Base-by-base conservation (phyloP, 2,888 invertebrate genomes). In the Oscheius sp. region DNA sequence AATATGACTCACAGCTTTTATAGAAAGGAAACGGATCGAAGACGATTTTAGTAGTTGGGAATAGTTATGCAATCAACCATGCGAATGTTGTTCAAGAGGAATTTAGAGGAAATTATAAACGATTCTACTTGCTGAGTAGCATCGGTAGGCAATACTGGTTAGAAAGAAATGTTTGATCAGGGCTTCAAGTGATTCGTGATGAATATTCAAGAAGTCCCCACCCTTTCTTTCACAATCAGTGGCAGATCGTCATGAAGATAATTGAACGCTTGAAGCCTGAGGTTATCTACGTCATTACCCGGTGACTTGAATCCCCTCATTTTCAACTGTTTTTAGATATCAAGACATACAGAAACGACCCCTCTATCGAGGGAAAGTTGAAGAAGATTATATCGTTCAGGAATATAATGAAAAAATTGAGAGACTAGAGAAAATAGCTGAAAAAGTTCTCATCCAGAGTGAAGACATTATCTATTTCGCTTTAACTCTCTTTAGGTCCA, bases 11-110 rank as follows among this genome's bases (percentile, higher is more conserved):
- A 1, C n/a, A 25, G 27, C 10, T 20, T 52, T 27, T 17, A n/a
- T n/a, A 52, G 52, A 52, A 52, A 52, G 52, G 27, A n/a, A 52
- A 52, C n/a, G 52, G 52, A 3, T 25, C 50, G 3, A 50, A 23
- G 23, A 50, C 2, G n/a, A 25, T 50, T 6, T 12, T 50, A 2
- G 50, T 50, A 20, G 50, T 50, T 4, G 50, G 50, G 23, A 50
- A 50, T 50, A 23, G 25, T 10, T 50, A 20, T 23, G 50, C 50
- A n/a, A 20, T 52, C 12, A 52, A 52, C 31, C 52, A 52, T 2
- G 52, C 52, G 6, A 50, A 50, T 17, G 12, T 25, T 23, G 23
- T 50, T 8, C 52, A 52, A 23, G 52, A 52, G 17, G 52, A 52
- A 27, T 23, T 52, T 27, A 10, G 29, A 20, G 52, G 52, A 1